Conservation (phyloP, 2,113 vertebrate genomes). For the Henicopernis longicauda region DNA sequence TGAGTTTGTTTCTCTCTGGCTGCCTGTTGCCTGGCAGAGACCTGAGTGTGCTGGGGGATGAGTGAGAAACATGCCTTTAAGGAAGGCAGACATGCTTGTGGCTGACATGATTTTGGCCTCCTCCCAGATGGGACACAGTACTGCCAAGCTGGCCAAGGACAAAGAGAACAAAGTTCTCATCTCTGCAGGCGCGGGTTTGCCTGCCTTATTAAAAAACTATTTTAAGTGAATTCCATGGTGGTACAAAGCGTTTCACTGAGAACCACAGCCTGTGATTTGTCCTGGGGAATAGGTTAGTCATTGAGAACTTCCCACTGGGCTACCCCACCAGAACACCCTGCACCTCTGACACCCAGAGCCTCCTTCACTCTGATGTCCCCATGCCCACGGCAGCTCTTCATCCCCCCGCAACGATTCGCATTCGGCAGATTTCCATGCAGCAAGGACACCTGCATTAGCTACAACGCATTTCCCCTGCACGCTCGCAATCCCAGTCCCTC, state of each 20-base stretch:
- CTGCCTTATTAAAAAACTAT: not conserved
- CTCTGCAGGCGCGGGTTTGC: not conserved
- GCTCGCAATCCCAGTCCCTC: not conserved
- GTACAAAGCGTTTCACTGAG: not conserved
- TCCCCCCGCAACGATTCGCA: not conserved
- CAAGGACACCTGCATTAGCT: not conserved
- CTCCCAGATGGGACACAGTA: not conserved
- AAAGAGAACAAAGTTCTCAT: not conserved
- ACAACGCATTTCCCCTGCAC: not conserved
- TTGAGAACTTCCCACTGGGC: not conserved
- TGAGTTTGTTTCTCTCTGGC: not conserved
- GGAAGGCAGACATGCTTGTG: not conserved
- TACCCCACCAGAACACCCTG: not conserved
- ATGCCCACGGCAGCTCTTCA: fast-evolving
- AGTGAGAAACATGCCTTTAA: not conserved
- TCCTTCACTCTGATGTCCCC: not conserved
- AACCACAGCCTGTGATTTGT: not conserved
- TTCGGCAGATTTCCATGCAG: not conserved
- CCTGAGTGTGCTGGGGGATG: not conserved
- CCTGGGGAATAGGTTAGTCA: not conserved
- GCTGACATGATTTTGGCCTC: slow-evolving; percentile 29
- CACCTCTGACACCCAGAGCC: not conserved
- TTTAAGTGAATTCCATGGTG: not conserved
- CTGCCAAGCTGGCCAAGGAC: slow-evolving; percentile 50
- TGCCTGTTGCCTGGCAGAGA: not conserved